Percentiles rank a stretch among this genome's conserved stretches.
These are phyloP conservation scores for Sebastes fasciatus DNA, from an alignment of 2,113 vertebrate species.

Conservation along the genomic window DNA sequence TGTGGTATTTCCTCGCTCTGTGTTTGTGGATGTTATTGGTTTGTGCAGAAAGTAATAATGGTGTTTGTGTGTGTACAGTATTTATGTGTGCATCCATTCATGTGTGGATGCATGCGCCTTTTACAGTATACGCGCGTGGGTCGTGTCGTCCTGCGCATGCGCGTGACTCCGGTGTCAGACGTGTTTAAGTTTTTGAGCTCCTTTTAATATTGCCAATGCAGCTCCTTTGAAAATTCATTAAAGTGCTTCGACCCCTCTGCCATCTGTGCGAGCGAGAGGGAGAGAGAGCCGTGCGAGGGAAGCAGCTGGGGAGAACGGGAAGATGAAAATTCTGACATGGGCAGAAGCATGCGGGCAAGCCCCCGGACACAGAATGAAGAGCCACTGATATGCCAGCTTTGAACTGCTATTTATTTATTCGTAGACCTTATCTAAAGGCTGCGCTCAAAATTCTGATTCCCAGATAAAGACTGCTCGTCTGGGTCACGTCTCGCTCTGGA, in stretches of 20 bases:
- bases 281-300: slow-evolving; percentile 41
- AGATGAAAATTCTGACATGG: slow-evolving; percentile 79
- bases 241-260: slow-evolving; percentile 77
- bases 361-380: slow-evolving; percentile 56
- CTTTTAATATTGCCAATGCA: slow-evolving; percentile 80
- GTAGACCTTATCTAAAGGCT: slow-evolving; percentile 57
- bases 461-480: slow-evolving; percentile 28
- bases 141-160: not conserved
- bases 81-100: not conserved
- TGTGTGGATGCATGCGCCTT: not conserved
- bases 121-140: not conserved
- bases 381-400: slow-evolving; percentile 65
- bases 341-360: slow-evolving; percentile 48
- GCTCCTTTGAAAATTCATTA: slow-evolving; percentile 84
- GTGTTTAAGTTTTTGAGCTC: slow-evolving; percentile 73
- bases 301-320: slow-evolving; percentile 65
- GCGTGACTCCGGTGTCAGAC: slow-evolving; percentile 59
- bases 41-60: slow-evolving; percentile 32
- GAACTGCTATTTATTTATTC: slow-evolving; percentile 71
- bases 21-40: slow-evolving; percentile 60
- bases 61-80: not conserved
- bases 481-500: slow-evolving; percentile 30
- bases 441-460: slow-evolving; percentile 51
- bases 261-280: slow-evolving; percentile 74
- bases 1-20: slow-evolving; percentile 21